phyloP scores from a whole-genome alignment of 2,113 vertebrate genomes.

The Egretta garzetta region DNA sequence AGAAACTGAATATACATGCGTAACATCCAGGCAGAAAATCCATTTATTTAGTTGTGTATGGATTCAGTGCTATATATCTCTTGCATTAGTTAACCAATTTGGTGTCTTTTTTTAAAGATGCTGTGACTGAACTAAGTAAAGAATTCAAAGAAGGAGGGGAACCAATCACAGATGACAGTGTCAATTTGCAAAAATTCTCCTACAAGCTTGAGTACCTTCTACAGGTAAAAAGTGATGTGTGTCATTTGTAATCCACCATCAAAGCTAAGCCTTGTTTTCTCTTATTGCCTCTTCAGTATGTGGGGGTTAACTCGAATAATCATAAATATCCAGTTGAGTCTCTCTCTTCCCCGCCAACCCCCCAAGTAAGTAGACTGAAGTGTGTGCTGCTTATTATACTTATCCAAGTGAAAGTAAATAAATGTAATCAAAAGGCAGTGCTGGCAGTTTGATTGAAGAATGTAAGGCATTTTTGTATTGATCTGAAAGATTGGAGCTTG shows the following conservation, averaged over 20 bases:
- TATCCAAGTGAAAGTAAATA: background rate
- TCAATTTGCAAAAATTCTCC: slow-evolving; percentile 92
- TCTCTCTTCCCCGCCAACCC: background rate
- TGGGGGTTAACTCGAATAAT: background rate
- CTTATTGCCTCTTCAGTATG: background rate
- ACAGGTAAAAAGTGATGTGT: slow-evolving; percentile 79
- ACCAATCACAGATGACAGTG: slow-evolving; percentile 90
- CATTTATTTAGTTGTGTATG: background rate
- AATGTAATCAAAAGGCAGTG: background rate
- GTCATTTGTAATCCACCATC: background rate
- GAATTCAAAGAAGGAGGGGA: slow-evolving; percentile 89
- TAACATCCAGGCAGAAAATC: background rate
- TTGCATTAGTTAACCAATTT: background rate
- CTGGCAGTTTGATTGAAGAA: background rate
- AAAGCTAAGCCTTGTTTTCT: background rate
- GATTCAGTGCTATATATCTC: background rate
- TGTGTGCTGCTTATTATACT: background rate
- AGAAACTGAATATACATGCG: background rate
- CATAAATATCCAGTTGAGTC: background rate
- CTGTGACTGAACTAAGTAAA: slow-evolving; percentile 86
- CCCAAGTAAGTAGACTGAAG: background rate
- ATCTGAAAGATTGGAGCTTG: background rate
- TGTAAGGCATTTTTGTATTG: background rate
- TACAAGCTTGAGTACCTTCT: slow-evolving; percentile 95
- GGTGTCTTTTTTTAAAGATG: slow-evolving; percentile 80